phyloP scores from a whole-genome alignment of 1,140 invertebrate species.

The Aradophagus sp. region DNA sequence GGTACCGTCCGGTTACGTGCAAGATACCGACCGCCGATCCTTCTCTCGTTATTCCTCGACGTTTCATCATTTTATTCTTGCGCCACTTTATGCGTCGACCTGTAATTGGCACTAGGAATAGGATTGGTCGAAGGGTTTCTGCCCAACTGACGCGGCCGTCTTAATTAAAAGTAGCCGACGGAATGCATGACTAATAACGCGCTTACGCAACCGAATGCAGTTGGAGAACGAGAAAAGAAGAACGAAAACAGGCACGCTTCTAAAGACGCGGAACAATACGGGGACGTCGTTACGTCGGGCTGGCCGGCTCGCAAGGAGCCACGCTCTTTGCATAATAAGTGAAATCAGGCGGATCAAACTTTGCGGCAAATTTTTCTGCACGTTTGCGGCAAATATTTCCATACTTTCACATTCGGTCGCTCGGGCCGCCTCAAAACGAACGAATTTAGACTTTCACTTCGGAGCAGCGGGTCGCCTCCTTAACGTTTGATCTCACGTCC shows the following conservation, averaged over 20 bases:
- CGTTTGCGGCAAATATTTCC: conserved; percentile 27
- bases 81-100: conserved; percentile 12
- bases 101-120: conserved; percentile 49
- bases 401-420: conserved; percentile 23
- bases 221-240: too few relatives aligned
- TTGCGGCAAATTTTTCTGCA: conserved; percentile 21
- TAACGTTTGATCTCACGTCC: conserved; percentile 47
- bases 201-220: too few relatives aligned
- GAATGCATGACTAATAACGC: too few relatives aligned
- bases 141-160: too few relatives aligned
- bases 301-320: conserved; percentile 70
- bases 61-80: conserved; percentile 30
- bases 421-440: neutral
- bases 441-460: conserved; percentile 52
- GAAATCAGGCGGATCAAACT: conserved; percentile 70
- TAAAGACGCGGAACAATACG: too few relatives aligned
- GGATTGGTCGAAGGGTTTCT: too few relatives aligned
- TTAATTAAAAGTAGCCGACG: too few relatives aligned
- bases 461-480: conserved; percentile 15
- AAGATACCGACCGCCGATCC: conserved; percentile 56
- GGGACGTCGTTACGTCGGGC: too few relatives aligned
- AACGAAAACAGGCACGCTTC: too few relatives aligned
- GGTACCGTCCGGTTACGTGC: conserved; percentile 53
- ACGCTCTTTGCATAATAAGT: conserved; percentile 72
- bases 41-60: conserved; percentile 33